Conservation (phyloP, 1,140 invertebrate species). For the Reticulitermes speratus region DNA sequence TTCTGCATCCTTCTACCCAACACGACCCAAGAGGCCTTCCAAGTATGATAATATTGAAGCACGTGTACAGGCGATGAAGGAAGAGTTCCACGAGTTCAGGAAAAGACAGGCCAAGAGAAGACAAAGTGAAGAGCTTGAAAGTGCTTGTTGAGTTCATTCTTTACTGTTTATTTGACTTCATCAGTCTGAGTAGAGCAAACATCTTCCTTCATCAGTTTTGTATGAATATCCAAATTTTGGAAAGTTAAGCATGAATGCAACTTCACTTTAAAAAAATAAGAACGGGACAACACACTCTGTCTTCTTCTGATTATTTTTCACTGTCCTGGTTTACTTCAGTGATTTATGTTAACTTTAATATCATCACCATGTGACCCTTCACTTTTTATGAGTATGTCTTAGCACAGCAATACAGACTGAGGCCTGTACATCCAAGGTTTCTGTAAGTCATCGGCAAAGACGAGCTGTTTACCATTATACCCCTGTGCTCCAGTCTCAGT, state of each 20-base stretch:
- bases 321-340: not conserved
- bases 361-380: not conserved
- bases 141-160: conserved; percentile 60
- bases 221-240: not conserved
- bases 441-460: too few relatives aligned
- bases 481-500: too few relatives aligned
- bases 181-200: not conserved
- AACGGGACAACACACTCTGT: not conserved
- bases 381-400: not conserved
- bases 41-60: conserved; percentile 83
- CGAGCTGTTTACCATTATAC: too few relatives aligned
- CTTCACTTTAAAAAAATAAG: not conserved
- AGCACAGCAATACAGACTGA: not conserved
- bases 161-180: not conserved
- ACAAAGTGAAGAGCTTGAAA: conserved; percentile 68
- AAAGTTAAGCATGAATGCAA: not conserved
- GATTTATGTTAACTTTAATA: conserved; percentile 32
- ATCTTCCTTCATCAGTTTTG: not conserved
- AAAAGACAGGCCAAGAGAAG: conserved; percentile 75
- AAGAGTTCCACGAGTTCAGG: conserved; percentile 91
- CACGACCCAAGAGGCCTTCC: conserved; percentile 42
- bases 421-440: not conserved
- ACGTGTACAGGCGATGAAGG: conserved; percentile 89
- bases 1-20: conserved; percentile 39
- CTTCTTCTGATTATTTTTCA: conserved; percentile 22